Evolutionary conservation across 2,113 vertebrate genomes (phyloP).

Genomic region (Conger conger): DNA sequence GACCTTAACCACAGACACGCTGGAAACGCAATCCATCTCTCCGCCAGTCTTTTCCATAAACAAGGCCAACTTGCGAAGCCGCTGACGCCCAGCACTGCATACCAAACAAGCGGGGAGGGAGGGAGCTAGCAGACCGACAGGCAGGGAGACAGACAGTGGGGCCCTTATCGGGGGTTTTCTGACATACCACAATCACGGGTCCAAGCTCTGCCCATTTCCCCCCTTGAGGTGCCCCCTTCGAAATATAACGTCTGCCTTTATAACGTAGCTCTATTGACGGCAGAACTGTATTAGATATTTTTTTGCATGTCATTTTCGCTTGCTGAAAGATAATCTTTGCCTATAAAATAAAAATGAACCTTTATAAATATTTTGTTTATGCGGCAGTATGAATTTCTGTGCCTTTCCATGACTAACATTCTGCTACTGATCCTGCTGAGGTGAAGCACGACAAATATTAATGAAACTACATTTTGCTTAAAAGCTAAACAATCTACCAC

Average conservation of each 20-base stretch:
- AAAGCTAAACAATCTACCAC: too few species aligned
- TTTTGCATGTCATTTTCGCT: too few species aligned
- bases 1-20: constrained; percentile 60
- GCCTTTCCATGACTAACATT: too few species aligned
- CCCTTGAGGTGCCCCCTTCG: neutral
- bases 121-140: constrained; percentile 28
- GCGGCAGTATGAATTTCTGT: too few species aligned
- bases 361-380: too few species aligned
- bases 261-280: neutral
- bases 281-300: neutral
- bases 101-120: constrained; percentile 68
- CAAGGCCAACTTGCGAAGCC: constrained; percentile 63
- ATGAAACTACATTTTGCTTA: too few species aligned
- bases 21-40: constrained; percentile 62
- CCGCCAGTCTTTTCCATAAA: constrained; percentile 68
- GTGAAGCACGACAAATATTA: too few species aligned
- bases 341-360: too few species aligned
- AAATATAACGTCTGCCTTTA: neutral
- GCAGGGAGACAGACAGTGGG: constrained; percentile 42
- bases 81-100: constrained; percentile 68
- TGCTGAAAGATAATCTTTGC: too few species aligned
- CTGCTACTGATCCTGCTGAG: too few species aligned
- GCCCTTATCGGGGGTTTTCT: constrained; percentile 39
- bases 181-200: neutral
- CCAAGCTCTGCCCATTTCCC: neutral